Percentiles rank a stretch among this genome's conserved stretches.
These are phyloP conservation scores for Takifugu ocellatus DNA, from an alignment of 2,797 vertebrate species.

Conservation along the genomic window DNA sequence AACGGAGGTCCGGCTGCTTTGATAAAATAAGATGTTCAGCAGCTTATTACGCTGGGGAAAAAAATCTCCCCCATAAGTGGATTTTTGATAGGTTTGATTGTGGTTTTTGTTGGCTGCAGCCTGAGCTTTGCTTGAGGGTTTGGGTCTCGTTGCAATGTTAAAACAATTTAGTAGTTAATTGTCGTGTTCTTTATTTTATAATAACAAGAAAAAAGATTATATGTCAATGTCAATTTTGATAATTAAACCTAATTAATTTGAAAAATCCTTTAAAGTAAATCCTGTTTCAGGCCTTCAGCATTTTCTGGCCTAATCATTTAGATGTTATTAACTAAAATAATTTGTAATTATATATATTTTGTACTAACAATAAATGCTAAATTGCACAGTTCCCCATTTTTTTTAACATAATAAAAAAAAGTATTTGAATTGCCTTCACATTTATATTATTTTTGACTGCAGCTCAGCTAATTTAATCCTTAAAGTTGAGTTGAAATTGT, in stretches of 20 bases:
- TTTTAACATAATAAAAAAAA: constrained; percentile 13
- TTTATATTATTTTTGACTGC: constrained; percentile 10
- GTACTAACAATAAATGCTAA: constrained; percentile 8
- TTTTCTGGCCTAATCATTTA: constrained; percentile 7
- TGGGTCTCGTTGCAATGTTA: constrained; percentile 36
- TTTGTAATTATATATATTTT: constrained; percentile 4
- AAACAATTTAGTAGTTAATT: constrained; percentile 23
- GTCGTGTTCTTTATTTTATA: constrained; percentile 22
- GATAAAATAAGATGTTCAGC: constrained; percentile 51
- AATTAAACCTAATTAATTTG: too few species aligned
- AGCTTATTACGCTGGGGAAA: constrained; percentile 22
- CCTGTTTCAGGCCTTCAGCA: constrained; percentile 24
- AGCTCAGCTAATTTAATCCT: constrained; percentile 17
- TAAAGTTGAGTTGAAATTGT: neutral
- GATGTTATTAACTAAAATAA: constrained; percentile 17
- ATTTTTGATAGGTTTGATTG: constrained; percentile 33
- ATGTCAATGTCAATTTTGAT: neutral
- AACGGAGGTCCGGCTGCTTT: constrained; percentile 42
- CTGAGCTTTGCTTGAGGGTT: constrained; percentile 28
- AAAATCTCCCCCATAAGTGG: constrained; percentile 27
- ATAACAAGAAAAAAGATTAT: constrained; percentile 30
- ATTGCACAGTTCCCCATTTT: neutral
- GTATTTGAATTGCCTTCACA: neutral
- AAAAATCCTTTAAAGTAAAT: too few species aligned
- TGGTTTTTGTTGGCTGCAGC: constrained; percentile 29